Conservation (phyloP, 2,113 vertebrate genomes). For the Leucopternis melanops region DNA sequence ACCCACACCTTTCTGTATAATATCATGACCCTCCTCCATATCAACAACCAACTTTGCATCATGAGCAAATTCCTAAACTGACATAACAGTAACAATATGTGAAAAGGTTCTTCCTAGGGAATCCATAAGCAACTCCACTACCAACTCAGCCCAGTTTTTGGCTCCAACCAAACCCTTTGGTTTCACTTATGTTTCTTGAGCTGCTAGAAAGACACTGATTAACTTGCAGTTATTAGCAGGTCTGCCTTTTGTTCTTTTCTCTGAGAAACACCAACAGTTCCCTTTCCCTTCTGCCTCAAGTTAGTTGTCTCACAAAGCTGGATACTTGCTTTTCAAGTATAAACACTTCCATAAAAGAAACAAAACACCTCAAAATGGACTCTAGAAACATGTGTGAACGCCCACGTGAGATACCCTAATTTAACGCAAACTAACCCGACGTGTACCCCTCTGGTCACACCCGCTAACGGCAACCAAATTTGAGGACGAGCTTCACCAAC, state of each 20-base stretch:
- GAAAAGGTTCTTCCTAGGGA: background rate
- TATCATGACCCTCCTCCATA: background rate
- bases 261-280: no score
- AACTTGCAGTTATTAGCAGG: background rate
- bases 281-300: background rate
- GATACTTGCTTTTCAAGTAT: background rate
- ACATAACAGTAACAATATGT: accelerated
- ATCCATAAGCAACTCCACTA: background rate
- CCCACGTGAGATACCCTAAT: background rate
- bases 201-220: background rate
- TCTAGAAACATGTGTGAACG: accelerated
- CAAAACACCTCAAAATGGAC: accelerated
- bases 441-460: background rate
- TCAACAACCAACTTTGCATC: background rate
- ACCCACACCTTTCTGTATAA: background rate
- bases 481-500: background rate
- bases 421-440: background rate
- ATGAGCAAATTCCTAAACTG: background rate
- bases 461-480: background rate
- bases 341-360: background rate
- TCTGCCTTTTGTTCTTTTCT: background rate
- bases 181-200: background rate
- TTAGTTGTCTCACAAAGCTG: background rate
- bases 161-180: background rate
- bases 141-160: background rate